A percentile compares a stretch with the other conserved stretches of the same genome.
These are phyloP conservation scores for Hybos culiciformis DNA, from an alignment of 2,888 invertebrate genomes.

Conservation along the genomic window DNA sequence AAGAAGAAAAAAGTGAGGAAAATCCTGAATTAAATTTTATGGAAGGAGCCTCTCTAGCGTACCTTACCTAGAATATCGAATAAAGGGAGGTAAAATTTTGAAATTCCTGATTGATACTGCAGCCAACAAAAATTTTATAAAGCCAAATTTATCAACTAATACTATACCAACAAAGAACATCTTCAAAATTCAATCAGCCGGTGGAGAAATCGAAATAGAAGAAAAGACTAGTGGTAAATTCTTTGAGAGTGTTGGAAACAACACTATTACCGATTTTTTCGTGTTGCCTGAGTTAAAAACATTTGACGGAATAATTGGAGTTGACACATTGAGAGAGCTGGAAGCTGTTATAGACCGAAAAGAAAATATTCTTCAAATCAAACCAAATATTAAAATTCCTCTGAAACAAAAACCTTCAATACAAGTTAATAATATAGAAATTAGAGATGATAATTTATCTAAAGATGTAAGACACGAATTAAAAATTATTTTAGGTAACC, in stretches of 20 bases:
- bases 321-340: constrained; percentile 11
- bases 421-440: constrained; percentile 3
- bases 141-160: no score
- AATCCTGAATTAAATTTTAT: constrained; percentile 8
- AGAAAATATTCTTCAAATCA: constrained; percentile 9
- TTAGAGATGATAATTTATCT: background rate
- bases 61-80: no score
- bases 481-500: background rate
- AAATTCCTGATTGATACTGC: background rate
- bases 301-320: constrained; percentile 10
- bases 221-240: constrained; percentile 2
- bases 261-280: constrained; percentile 8
- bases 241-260: constrained; percentile 6
- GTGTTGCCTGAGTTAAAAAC: constrained; percentile 8
- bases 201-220: background rate
- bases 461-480: background rate
- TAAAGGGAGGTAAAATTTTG: background rate
- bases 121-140: no score
- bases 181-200: constrained; percentile 1
- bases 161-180: background rate
- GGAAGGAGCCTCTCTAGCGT: no score
- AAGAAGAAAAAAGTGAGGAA: background rate
- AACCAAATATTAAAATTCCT: background rate
- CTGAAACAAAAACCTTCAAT: background rate
- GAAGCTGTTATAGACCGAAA: constrained; percentile 13